phyloP scores from a whole-genome alignment of 2,888 invertebrate species.

The Pachliopta kotzebuea region DNA sequence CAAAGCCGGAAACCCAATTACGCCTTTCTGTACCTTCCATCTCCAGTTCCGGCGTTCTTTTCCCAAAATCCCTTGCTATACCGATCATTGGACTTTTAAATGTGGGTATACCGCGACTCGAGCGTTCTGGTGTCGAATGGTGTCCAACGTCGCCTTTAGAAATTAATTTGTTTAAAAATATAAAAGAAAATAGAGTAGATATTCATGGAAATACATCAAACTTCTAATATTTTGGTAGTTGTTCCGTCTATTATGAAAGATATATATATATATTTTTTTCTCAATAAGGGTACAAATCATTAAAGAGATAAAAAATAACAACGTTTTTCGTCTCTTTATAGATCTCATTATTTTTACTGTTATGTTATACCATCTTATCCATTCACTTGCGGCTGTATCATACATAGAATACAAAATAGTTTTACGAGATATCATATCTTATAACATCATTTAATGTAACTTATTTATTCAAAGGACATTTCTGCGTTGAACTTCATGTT shows the following conservation, averaged over 20 bases:
- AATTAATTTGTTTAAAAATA: slow-evolving; percentile 34
- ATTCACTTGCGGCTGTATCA: too few relatives aligned
- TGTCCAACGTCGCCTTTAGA: slow-evolving; percentile 64
- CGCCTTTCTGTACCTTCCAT: slow-evolving; percentile 57
- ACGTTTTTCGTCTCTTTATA: background rate
- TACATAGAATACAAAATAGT: too few relatives aligned
- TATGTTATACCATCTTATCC: background rate
- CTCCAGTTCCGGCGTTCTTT: slow-evolving; percentile 61
- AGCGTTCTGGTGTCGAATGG: slow-evolving; percentile 52
- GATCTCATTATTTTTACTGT: background rate
- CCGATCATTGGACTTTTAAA: slow-evolving; percentile 70
- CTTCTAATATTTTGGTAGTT: background rate
- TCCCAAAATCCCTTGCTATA: slow-evolving; percentile 71
- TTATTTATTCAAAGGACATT: too few relatives aligned
- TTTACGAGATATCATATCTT: too few relatives aligned
- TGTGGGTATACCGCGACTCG: slow-evolving; percentile 60
- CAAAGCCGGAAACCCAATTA: slow-evolving; percentile 44
- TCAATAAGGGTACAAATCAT: background rate
- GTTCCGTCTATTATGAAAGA: too few relatives aligned
- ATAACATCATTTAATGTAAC: too few relatives aligned
- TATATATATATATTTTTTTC: too few relatives aligned
- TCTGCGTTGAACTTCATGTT: too few relatives aligned
- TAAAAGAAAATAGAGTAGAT: too few relatives aligned
- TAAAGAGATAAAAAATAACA: background rate
- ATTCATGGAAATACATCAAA: background rate